Evolutionary conservation across 2,888 invertebrate species (phyloP).

Genomic region (Tenthredo mesomela): DNA sequence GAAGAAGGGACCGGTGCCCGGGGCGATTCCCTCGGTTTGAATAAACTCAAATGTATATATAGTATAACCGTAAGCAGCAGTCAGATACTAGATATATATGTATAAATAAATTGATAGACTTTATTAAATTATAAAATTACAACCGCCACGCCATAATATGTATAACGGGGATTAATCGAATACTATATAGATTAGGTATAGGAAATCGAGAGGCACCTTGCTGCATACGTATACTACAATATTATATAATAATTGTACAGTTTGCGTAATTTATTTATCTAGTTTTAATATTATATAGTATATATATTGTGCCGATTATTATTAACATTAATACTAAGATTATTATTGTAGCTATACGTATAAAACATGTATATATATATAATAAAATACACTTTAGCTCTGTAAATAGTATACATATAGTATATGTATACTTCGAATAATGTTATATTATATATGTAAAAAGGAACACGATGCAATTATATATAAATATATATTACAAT

Average conservation of each 20-base stretch:
- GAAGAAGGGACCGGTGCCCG: background rate
- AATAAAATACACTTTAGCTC: background rate
- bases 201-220: slow-evolving; percentile 7
- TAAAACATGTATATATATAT: slow-evolving; percentile 30
- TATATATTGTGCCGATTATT: slow-evolving; percentile 20
- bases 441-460: slow-evolving; percentile 19
- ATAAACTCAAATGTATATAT: background rate
- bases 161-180: background rate
- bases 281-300: background rate
- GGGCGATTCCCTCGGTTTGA: background rate
- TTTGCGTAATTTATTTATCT: slow-evolving; percentile 29
- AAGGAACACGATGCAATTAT: slow-evolving; percentile 21
- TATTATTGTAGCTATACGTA: slow-evolving; percentile 5
- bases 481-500: slow-evolving; percentile 42
- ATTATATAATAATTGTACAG: slow-evolving; percentile 28
- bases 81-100: background rate
- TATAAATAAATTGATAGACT: background rate
- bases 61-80: background rate
- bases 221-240: background rate
- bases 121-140: background rate
- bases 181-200: background rate
- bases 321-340: background rate
- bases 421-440: slow-evolving; percentile 1
- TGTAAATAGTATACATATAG: slow-evolving; percentile 19
- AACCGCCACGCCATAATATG: background rate